phyloP scores from a whole-genome alignment of 1,140 invertebrate genomes.

The Drosophila obscura region DNA sequence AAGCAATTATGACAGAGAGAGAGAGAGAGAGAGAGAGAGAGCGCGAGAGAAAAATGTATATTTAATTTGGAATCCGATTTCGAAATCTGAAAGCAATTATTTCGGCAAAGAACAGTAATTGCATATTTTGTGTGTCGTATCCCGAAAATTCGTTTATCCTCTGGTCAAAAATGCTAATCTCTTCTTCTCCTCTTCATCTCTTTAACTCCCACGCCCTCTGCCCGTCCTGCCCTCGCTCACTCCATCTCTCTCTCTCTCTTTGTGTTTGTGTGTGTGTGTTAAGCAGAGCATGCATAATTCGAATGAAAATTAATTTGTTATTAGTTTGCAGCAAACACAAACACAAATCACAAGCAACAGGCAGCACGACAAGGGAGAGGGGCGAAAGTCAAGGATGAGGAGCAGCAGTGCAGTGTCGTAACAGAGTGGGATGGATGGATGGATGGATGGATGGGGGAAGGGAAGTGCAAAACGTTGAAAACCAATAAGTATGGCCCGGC shows the following conservation, averaged over 20 bases:
- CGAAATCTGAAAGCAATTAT: constrained; percentile 15
- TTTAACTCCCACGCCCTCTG: no score
- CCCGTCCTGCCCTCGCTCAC: no score
- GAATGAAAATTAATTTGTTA: constrained; percentile 77
- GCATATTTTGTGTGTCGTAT: constrained; percentile 44
- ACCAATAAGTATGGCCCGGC: constrained; percentile 57
- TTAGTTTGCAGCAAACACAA: constrained; percentile 67
- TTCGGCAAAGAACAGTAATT: constrained; percentile 44
- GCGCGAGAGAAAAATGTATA: neutral
- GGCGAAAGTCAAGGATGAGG: no score
- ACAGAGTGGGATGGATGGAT: no score
- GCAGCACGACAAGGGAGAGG: constrained; percentile 13
- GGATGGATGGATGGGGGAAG: no score
- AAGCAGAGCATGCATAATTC: constrained; percentile 71
- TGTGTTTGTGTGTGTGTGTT: constrained; percentile 32
- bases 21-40: neutral
- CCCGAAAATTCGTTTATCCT: constrained; percentile 58
- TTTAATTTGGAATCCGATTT: constrained; percentile 17
- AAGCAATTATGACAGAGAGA: neutral
- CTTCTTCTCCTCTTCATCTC: neutral
- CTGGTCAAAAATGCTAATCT: constrained; percentile 55
- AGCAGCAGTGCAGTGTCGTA: no score
- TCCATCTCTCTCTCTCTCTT: no score
- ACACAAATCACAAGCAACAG: constrained; percentile 46
- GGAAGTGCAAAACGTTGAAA: constrained; percentile 12